Base-by-base conservation (phyloP, 2,113 vertebrate species). In the Ophiodon elongatus region DNA sequence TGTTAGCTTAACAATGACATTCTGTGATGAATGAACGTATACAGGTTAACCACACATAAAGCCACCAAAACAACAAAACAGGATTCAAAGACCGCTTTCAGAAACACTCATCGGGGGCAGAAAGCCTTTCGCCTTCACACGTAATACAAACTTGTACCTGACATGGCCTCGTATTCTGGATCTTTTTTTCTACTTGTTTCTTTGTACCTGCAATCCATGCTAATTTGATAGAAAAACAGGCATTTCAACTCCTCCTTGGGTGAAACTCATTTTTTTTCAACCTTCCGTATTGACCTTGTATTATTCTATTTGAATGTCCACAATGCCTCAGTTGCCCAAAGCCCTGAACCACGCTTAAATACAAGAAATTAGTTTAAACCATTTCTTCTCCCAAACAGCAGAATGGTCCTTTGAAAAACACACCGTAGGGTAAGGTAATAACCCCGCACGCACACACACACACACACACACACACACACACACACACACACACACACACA, bases 21-120 rank as follows among this genome's bases (percentile, higher is more conserved):
- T 88, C 76, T 85, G 79, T 79, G 72, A 84, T 85, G 80, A 82
- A 54, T 84, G 52, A 66, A 89, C 83, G 84, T 67, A 13, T 83
- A 85, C 89, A 91, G 79, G 63, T 82, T 80, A 80, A 86, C 79
- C 80, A 78, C 90, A 89, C 41, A 4, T 70, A 84, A 88, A 91
- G 73, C 83, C 89, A 92, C 86, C 80, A 41, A 83, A 84, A 87
- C 83, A 85, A 87, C 39, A 69, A 37, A 86, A 83, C 65, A 84
- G 66, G 84, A 82, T 76, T 82, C 50, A 87, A 85, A 90, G 84
- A 89, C 88, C 68, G 85, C 80, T 77, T 81, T 72, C 65, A 66
- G 72, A 78, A 84, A 85, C 84, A 86, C 79, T 77, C 13, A 62
- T 62, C 1, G 15, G 39, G 29, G 56, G 59, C 52, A 52, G 54